Percentiles rank a stretch among this genome's conserved stretches.
Conservation (phyloP, 2,888 invertebrate genomes). For the Nomada ruficornis region DNA sequence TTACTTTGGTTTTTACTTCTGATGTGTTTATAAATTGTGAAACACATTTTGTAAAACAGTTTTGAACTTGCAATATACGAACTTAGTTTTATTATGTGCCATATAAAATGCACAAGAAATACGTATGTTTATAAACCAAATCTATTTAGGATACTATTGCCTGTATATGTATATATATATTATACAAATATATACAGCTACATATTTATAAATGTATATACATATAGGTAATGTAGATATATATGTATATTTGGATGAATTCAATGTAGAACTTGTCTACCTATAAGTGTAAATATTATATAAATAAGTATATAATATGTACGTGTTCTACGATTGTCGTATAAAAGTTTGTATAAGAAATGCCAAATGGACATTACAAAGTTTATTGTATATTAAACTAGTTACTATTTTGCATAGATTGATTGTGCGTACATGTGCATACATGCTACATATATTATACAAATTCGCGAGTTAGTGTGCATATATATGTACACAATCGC, state of each 20-base stretch:
- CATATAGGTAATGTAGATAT: background rate
- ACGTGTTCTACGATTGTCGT: conserved; percentile 49
- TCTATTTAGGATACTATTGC: conserved; percentile 31
- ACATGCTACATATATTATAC: conserved; percentile 12
- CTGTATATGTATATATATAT: conserved; percentile 7
- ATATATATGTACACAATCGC: background rate
- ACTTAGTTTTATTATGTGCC: conserved; percentile 44
- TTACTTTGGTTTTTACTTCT: conserved; percentile 33
- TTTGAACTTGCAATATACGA: conserved; percentile 15
- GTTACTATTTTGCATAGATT: conserved; percentile 50
- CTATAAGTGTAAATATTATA: conserved; percentile 62
- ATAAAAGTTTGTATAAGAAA: conserved; percentile 60
- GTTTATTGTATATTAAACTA: conserved; percentile 64
- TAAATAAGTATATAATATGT: conserved; percentile 53
- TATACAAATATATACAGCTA: background rate
- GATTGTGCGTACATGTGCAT: conserved; percentile 21
- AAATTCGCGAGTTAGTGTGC: background rate
- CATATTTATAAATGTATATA: background rate
- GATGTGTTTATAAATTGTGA: conserved; percentile 29
- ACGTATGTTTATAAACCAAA: conserved; percentile 40
- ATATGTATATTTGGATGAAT: conserved; percentile 26
- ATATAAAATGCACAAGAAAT: conserved; percentile 56
- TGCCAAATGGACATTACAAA: conserved; percentile 56
- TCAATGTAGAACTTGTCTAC: conserved; percentile 27
- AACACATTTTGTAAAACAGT: conserved; percentile 28